Conservation (phyloP, 2,888 invertebrate species). For the Iselma pallidipennis region DNA sequence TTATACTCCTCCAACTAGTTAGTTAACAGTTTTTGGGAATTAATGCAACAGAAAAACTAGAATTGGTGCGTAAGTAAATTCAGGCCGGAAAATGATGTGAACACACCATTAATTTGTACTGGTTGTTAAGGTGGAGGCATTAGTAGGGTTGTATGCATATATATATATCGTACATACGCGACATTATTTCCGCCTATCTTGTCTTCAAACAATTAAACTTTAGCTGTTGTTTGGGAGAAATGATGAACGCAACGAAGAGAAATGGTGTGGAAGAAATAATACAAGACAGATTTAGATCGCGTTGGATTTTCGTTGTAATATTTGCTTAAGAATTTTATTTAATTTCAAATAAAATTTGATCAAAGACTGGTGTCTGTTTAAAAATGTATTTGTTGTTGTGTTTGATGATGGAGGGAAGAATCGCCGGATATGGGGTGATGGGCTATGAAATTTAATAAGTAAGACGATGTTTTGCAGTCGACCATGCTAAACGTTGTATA, state of each 20-base stretch:
- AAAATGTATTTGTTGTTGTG: background rate
- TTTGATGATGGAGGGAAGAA: background rate
- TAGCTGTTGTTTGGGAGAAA: constrained; percentile 9
- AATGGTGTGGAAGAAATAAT: constrained; percentile 16
- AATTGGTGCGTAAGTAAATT: no score
- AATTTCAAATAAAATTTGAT: no score
- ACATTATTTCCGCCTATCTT: constrained; percentile 24
- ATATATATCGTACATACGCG: background rate
- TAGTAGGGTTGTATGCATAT: background rate
- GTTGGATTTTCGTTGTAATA: background rate
- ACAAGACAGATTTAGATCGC: no score
- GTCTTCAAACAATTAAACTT: constrained; percentile 23
- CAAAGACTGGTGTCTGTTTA: no score
- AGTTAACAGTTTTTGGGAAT: background rate
- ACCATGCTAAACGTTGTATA: background rate
- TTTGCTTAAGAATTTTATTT: no score
- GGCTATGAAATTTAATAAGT: background rate
- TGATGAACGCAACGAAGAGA: constrained; percentile 4
- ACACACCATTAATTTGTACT: constrained; percentile 14
- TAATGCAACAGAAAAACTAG: background rate
- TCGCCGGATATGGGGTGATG: background rate
- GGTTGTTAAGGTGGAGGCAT: background rate
- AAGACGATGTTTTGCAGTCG: background rate
- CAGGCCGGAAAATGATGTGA: constrained; percentile 12
- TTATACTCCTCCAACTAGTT: background rate